These are phyloP conservation scores for Chromoteleia sp. DNA, from an alignment of 2,888 invertebrate species.

Conservation along the genomic window DNA sequence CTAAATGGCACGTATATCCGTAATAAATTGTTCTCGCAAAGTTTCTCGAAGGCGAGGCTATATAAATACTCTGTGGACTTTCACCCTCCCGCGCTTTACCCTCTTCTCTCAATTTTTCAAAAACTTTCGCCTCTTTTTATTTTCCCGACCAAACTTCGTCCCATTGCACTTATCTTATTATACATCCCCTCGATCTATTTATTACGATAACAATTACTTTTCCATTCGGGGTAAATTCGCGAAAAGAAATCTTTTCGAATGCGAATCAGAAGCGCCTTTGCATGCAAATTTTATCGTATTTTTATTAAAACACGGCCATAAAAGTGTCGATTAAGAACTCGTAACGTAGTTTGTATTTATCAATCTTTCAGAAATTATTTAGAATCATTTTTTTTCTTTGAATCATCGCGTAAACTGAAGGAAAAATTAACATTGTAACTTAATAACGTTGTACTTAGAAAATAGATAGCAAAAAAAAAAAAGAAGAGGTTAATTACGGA, in stretches of 20 bases:
- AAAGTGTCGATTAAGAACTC: conserved; percentile 22
- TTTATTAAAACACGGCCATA: conserved; percentile 30
- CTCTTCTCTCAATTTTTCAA: conserved; percentile 66
- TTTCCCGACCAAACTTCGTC: conserved; percentile 56
- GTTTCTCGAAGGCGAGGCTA: conserved; percentile 78
- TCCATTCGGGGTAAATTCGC: conserved; percentile 19
- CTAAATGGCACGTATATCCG: conserved; percentile 81
- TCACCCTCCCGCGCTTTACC: conserved; percentile 66
- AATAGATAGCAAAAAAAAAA: no score
- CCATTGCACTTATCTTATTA: conserved; percentile 66
- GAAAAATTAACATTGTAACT: no score
- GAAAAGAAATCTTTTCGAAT: conserved; percentile 15
- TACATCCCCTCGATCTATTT: conserved; percentile 47
- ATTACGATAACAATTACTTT: conserved; percentile 56
- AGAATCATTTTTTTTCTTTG: no score
- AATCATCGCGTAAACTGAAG: no score
- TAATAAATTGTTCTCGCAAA: conserved; percentile 81
- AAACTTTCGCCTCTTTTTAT: conserved; percentile 62
- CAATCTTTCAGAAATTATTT: no score
- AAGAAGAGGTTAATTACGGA: no score
- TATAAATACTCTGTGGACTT: conserved; percentile 76
- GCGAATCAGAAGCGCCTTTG: not conserved
- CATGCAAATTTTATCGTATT: conserved; percentile 37
- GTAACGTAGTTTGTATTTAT: no score
- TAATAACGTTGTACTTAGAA: no score